Conservation (phyloP, 2,113 vertebrate genomes). For the Hippocampus abdominalis region DNA sequence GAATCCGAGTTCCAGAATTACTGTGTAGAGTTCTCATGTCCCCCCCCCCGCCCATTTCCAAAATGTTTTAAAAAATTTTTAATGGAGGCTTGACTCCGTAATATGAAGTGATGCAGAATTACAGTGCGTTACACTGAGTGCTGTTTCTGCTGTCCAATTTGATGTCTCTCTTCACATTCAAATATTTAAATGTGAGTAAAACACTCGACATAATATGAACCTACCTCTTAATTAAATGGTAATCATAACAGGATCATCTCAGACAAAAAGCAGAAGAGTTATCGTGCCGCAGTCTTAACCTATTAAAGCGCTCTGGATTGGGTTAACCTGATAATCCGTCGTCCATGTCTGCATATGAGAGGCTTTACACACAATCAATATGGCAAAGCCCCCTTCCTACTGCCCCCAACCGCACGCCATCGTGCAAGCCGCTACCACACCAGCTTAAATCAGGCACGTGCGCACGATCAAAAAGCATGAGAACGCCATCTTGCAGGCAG, state of each 20-base stretch:
- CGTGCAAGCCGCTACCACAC: conserved; percentile 10
- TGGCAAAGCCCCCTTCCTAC: conserved; percentile 31
- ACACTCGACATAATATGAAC: not conserved
- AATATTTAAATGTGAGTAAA: not conserved
- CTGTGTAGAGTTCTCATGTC: no score
- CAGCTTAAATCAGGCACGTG: conserved; percentile 26
- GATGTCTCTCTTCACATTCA: not conserved
- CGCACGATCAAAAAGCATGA: not conserved
- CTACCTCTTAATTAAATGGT: not conserved
- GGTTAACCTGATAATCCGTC: conserved; percentile 63
- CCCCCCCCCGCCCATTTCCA: no score
- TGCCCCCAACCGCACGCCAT: conserved; percentile 10
- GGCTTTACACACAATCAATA: conserved; percentile 66
- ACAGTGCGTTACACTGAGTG: no score
- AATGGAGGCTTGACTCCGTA: no score
- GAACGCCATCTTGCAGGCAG: not conserved
- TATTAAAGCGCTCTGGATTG: conserved; percentile 40
- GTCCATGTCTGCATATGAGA: conserved; percentile 32
- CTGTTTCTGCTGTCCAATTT: not conserved
- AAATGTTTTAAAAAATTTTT: no score
- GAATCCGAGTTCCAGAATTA: no score
- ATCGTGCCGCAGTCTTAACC: conserved; percentile 12
- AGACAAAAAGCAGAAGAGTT: conserved; percentile 5
- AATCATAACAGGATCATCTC: not conserved
- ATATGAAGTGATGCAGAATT: no score